Base-by-base conservation (phyloP, 2,113 vertebrate genomes). In the Notarius lentiginosus region DNA sequence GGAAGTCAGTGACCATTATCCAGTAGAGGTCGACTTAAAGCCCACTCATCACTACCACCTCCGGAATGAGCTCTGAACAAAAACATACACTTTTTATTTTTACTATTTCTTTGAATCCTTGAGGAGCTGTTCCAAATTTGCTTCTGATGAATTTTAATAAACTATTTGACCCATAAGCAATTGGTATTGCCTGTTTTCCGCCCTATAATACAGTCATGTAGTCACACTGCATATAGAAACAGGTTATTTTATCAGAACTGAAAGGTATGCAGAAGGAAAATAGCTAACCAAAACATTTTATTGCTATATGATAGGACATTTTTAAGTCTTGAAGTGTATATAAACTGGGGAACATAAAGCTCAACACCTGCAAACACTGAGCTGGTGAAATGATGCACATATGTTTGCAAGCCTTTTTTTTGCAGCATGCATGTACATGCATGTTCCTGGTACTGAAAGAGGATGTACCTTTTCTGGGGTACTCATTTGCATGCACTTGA, bases 1-100 rank as follows among this genome's bases (percentile, higher is more conserved):
- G 84, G 92, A 95, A 82, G 94, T 97, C 91, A 98, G 97, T 34
- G 96, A 98, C 88, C 97, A 97, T 82, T 98, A 96, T 88, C 97
- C 97, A 0, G 96, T 98, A 14, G 96, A 97, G 86, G 96, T 97
- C 65, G 95, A 94, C 2, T 93, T 97, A 84, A 95, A 95, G 90
- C 89, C 93, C 49, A 95, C 87, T 85, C 93, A 94, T 76, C 93
- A 91, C 72, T 94, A 95, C 91, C 91, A 92, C 18, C 87, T 94
- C 24, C 94, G 91, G 47, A 81, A 93, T 79, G 95, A 96, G 87
- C 94, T 96, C 65, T 96, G 76, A 93, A 83, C 51, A 84, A 27
- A 41, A 22, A 12, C 58, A 20, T 47, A 2, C 22, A 89, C 12
- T 14, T 79, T 79, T 27, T 27, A 8, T n/a, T 51, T 41, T 41